Evolutionary conservation across 2,888 invertebrate genomes (phyloP).

Genomic region (Odontothrips loti): DNA sequence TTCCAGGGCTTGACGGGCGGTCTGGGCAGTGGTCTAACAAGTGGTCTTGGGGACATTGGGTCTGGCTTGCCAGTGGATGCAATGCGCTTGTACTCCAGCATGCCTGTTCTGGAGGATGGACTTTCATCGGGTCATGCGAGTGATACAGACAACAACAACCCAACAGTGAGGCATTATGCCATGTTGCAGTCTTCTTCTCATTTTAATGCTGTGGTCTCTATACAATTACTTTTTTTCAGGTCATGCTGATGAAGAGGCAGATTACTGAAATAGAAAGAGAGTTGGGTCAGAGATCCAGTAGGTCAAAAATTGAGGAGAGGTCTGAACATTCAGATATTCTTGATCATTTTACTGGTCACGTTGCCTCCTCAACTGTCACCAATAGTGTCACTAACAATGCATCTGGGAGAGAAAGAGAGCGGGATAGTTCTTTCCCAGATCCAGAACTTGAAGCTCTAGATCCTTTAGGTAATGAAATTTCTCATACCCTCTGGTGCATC

Average conservation of each 20-base stretch:
- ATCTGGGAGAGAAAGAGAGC: slow-evolving; percentile 35
- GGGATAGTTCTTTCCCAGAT: slow-evolving; percentile 35
- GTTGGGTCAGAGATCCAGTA: slow-evolving; percentile 57
- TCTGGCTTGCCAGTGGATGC: slow-evolving; percentile 16
- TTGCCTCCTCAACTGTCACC: slow-evolving; percentile 25
- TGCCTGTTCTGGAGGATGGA: slow-evolving; percentile 92
- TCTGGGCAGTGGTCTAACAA: slow-evolving; percentile 54
- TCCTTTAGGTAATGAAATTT: slow-evolving; percentile 56
- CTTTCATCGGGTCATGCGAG: slow-evolving; percentile 90
- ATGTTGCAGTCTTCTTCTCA: not conserved
- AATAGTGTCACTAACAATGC: slow-evolving; percentile 31
- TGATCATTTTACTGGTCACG: slow-evolving; percentile 30
- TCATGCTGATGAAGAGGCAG: slow-evolving; percentile 58
- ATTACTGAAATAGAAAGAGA: slow-evolving; percentile 69
- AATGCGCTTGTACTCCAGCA: slow-evolving; percentile 62
- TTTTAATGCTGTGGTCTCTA: not conserved
- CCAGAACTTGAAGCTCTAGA: slow-evolving; percentile 69
- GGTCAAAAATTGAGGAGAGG: slow-evolving; percentile 15
- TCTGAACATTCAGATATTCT: slow-evolving; percentile 35
- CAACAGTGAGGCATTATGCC: slow-evolving; percentile 50
- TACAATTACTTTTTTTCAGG: slow-evolving; percentile 37
- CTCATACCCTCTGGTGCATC: not conserved
- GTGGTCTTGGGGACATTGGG: slow-evolving; percentile 38
- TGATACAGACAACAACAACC: slow-evolving; percentile 86
- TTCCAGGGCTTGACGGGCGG: slow-evolving; percentile 50